Evolutionary conservation across 2,113 vertebrate species (phyloP).

Genomic region (Scomber scombrus): DNA sequence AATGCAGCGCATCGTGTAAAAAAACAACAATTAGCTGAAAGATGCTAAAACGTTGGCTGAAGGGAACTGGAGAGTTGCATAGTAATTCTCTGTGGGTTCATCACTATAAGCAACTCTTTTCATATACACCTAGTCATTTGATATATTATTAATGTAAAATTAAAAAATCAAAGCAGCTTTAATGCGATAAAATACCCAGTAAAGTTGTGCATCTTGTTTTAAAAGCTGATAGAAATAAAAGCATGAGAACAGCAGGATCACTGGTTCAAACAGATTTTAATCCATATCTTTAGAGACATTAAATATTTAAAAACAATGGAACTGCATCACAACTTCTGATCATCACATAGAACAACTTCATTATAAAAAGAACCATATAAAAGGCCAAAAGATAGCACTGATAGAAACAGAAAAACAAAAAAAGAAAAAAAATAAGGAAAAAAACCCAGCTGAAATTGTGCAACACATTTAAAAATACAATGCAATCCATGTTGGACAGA

Average conservation of each 20-base stretch:
- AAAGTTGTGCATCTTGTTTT: background rate
- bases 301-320: slow-evolving; percentile 96
- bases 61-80: no score
- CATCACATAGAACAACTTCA: slow-evolving; percentile 93
- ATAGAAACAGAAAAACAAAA: slow-evolving; percentile 81
- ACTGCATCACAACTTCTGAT: slow-evolving; percentile 94
- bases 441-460: slow-evolving; percentile 85
- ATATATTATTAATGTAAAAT: slow-evolving; percentile 13
- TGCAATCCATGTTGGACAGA: slow-evolving; percentile 87
- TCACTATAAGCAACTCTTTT: background rate
- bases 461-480: slow-evolving; percentile 92
- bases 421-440: no score
- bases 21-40: no score
- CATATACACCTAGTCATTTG: background rate
- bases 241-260: slow-evolving; percentile 25
- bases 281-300: slow-evolving; percentile 90
- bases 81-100: background rate
- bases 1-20: no score
- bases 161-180: no score
- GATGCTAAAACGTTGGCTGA: no score
- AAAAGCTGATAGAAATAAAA: slow-evolving; percentile 3
- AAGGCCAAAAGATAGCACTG: slow-evolving; percentile 89
- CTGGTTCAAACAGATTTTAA: slow-evolving; percentile 92
- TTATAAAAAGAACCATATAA: slow-evolving; percentile 92
- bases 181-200: no score